Conservation (phyloP, 2,113 vertebrate species). For the Actenoides hombroni region DNA sequence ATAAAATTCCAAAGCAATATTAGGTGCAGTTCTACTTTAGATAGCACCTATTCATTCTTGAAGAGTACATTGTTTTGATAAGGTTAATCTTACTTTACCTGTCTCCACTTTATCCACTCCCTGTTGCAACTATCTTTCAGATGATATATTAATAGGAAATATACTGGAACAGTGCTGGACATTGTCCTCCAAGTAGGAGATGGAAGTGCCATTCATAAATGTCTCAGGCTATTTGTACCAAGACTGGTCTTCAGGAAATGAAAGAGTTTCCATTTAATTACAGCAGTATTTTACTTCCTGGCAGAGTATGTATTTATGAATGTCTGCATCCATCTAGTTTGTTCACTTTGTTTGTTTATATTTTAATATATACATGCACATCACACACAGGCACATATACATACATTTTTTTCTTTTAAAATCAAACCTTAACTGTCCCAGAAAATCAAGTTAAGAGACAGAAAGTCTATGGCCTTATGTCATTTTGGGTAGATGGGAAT, state of each 20-base stretch:
- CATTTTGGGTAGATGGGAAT: not conserved
- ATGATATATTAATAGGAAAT: not conserved
- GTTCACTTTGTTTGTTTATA: not conserved
- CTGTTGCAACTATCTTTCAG: not conserved
- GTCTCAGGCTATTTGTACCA: not conserved
- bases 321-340: not conserved
- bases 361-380: not conserved
- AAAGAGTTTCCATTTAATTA: not conserved
- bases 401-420: not conserved
- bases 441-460: not conserved
- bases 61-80: not conserved
- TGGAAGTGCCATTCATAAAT: not conserved
- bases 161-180: not conserved
- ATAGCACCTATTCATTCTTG: not conserved
- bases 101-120: not conserved
- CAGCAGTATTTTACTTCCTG: not conserved
- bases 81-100: not conserved
- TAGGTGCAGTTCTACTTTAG: not conserved
- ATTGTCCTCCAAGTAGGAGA: not conserved
- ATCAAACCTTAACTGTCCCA: not conserved
- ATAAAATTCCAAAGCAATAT: not conserved
- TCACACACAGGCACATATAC: not conserved
- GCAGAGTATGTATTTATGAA: accelerated
- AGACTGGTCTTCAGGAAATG: not conserved
- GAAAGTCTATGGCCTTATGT: not conserved